phyloP scores from a whole-genome alignment of 1,140 invertebrate genomes.

The Dicyema japonicum region DNA sequence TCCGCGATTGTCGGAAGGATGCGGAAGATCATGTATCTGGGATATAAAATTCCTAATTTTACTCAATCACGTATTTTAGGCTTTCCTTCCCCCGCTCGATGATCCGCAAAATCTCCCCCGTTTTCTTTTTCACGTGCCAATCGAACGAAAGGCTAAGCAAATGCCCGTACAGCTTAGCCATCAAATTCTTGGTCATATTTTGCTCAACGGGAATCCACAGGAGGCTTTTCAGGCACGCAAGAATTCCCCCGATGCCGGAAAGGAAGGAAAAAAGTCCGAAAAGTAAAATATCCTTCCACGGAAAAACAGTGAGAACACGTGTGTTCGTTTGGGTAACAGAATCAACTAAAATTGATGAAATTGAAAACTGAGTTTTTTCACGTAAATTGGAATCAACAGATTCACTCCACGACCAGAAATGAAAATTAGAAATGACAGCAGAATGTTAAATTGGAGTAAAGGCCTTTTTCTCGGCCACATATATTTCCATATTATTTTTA shows the following conservation, averaged over 20 bases:
- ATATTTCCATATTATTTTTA: conserved; percentile 45
- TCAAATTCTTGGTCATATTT: conserved; percentile 57
- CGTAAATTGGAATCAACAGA: conserved; percentile 63
- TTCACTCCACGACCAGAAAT: conserved; percentile 49
- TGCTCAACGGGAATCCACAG: conserved; percentile 77
- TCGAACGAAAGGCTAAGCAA: conserved; percentile 27
- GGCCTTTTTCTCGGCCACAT: conserved; percentile 58
- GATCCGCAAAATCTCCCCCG: conserved; percentile 54
- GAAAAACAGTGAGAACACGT: not conserved
- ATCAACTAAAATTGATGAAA: not conserved
- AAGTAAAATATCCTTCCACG: not conserved
- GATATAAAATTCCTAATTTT: conserved; percentile 1
- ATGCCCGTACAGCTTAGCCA: conserved; percentile 46
- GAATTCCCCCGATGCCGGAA: conserved; percentile 32
- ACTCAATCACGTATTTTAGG: conserved; percentile 4
- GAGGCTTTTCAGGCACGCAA: conserved; percentile 58
- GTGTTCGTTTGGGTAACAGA: not conserved
- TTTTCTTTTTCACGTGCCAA: conserved; percentile 67
- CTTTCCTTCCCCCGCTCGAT: conserved; percentile 12
- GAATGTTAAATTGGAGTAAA: conserved; percentile 40
- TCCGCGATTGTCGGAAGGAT: conserved; percentile 64
- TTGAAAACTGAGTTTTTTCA: conserved; percentile 37
- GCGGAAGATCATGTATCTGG: conserved; percentile 24
- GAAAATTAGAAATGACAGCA: conserved; percentile 42
- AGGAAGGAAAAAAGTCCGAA: conserved; percentile 9